Percentiles rank a stretch among this genome's conserved stretches.
Conservation (phyloP, 2,113 vertebrate species). For the Aldabrachelys gigantea region DNA sequence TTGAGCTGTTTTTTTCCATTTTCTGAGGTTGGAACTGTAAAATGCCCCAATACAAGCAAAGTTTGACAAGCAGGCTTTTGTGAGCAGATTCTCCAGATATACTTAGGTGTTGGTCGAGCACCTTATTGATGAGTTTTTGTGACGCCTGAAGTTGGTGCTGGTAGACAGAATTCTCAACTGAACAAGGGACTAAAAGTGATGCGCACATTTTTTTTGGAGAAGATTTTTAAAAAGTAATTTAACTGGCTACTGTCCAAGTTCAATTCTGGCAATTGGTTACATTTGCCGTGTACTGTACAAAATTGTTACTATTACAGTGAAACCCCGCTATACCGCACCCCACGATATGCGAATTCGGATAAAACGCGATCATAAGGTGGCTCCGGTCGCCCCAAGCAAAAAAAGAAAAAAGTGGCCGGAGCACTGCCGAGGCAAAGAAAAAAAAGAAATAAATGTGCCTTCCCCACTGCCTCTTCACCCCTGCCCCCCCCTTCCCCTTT, state of each 20-base stretch:
- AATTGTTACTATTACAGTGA: background rate
- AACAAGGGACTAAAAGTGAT: background rate
- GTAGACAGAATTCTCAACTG: background rate
- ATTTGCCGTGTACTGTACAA: background rate
- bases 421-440: too few species aligned
- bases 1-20: background rate
- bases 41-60: fast-evolving
- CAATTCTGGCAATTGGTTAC: background rate
- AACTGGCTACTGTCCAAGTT: background rate
- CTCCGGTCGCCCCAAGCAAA: too few species aligned
- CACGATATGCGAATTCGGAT: too few species aligned
- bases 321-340: too few species aligned
- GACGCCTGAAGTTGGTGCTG: background rate
- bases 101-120: fast-evolving
- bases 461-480: too few species aligned
- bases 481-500: too few species aligned
- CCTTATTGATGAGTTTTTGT: background rate
- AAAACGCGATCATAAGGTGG: too few species aligned
- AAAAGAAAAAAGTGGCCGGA: too few species aligned
- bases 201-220: background rate
- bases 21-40: background rate
- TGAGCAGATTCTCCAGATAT: fast-evolving
- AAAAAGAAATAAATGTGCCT: too few species aligned
- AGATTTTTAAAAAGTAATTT: background rate
- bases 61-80: background rate